Evolutionary conservation across 2,797 vertebrate species (phyloP).

Genomic region (Coreius guichenoti): DNA sequence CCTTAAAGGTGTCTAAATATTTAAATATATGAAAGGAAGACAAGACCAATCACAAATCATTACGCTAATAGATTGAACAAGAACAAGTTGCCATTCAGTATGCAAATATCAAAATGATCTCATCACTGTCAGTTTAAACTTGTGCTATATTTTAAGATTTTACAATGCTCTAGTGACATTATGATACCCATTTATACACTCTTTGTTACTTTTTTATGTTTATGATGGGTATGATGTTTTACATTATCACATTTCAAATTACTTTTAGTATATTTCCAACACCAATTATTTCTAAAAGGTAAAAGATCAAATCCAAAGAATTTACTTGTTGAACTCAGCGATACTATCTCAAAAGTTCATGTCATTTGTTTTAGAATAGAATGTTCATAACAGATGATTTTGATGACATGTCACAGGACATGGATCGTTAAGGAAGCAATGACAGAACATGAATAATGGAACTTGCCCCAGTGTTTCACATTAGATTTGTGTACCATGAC

Average conservation of each 20-base stretch:
- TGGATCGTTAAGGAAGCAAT: constrained; percentile 21
- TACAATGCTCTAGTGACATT: neutral
- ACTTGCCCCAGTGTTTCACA: constrained; percentile 11
- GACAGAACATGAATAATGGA: constrained; percentile 10
- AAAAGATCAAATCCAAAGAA: neutral
- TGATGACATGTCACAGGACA: neutral
- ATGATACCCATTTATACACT: neutral
- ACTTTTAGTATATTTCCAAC: neutral
- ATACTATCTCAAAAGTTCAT: neutral
- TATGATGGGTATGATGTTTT: neutral
- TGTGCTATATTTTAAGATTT: neutral
- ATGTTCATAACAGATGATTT: constrained; percentile 36
- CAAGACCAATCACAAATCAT: neutral
- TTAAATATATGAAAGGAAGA: neutral
- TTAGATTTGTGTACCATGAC: constrained; percentile 18
- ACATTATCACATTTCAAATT: neutral
- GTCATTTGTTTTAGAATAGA: constrained; percentile 11
- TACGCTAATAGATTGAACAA: neutral
- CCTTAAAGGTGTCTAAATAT: neutral
- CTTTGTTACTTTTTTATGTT: neutral
- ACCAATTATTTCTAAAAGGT: neutral
- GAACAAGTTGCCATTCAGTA: neutral
- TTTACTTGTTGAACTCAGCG: neutral
- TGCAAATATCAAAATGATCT: neutral
- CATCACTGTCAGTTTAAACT: neutral